Conservation (phyloP, 2,113 vertebrate species). For the Megaceryle maxima region DNA sequence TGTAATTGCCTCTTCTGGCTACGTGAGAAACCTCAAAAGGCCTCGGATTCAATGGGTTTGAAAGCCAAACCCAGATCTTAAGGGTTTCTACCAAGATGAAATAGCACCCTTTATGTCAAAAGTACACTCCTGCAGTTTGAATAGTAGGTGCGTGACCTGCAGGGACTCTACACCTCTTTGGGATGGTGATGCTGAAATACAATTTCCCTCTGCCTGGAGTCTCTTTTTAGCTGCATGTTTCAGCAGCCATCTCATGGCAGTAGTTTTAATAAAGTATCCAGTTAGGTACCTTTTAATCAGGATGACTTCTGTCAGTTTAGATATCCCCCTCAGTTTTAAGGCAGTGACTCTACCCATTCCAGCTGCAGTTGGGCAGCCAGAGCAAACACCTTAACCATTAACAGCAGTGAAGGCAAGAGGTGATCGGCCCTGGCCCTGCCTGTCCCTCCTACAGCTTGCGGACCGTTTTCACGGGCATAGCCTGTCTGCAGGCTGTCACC, state of each 20-base stretch:
- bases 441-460: neutral
- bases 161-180: neutral
- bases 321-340: neutral
- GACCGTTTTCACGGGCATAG: neutral
- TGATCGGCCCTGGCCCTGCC: neutral
- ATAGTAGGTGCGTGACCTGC: neutral
- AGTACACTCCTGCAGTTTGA: neutral
- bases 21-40: neutral
- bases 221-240: neutral
- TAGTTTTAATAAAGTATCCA: neutral
- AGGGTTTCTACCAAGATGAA: neutral
- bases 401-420: neutral
- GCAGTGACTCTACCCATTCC: neutral
- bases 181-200: neutral
- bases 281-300: neutral
- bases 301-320: neutral
- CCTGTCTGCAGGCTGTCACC: neutral
- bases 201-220: neutral
- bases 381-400: neutral
- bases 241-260: neutral
- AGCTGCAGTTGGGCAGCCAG: neutral
- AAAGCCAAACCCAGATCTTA: neutral
- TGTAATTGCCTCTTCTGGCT: neutral
- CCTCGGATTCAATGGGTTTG: neutral
- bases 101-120: neutral